Base-by-base conservation (phyloP, 2,113 vertebrate species). In the Oreochromis niloticus region DNA sequence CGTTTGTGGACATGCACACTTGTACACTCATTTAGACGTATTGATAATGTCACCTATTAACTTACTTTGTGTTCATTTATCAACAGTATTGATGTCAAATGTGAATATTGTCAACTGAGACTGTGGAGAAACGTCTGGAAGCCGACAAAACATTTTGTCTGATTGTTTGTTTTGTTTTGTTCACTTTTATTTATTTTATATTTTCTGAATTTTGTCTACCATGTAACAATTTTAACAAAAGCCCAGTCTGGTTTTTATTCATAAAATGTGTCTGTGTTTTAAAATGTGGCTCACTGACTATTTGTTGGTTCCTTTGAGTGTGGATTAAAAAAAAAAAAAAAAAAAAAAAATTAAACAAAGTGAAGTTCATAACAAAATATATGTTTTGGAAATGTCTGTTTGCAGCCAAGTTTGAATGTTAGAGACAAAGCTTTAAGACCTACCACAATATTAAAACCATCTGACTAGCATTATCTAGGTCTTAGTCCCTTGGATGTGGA, bases 261-360 rank as follows among this genome's bases (percentile, higher is more conserved):
- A 96, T 96, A 96, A 97, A 96, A 95, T 93, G 94, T 96, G 94
- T 96, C 91, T 93, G 94, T 96, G 96, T 96, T 96, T 95, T 94
- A 94, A 95, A 91, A 85, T 27, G 78, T 85, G 85, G 7, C 75
- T 85, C 82, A 6, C 24, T 66, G 84, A 16, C 39, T 66, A 2
- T 82, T 71, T 88, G 27, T 94, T 68, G 5, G 1, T 61, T 66
- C 7, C 24, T 4, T 79, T 86, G 32, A 48, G 24, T 36, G 43
- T 78, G 30, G 46, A 78, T 52, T 32, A 1, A 30, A 17, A 48
- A 14, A n/a, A 46, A 68, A 27, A 10, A 68, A 27, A 10, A 11
- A 22, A 11, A 22, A 11, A 48, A 41, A 16, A 22, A 22, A 22
- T 55, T 32, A 78, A 78, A 52, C 17, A 34, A 50, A 7, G 10